A percentile compares a stretch with the other conserved stretches of the same genome.
phyloP scores from a whole-genome alignment of 92 coral and sea anemone species.

The Zoanthus sansibaricus region DNA sequence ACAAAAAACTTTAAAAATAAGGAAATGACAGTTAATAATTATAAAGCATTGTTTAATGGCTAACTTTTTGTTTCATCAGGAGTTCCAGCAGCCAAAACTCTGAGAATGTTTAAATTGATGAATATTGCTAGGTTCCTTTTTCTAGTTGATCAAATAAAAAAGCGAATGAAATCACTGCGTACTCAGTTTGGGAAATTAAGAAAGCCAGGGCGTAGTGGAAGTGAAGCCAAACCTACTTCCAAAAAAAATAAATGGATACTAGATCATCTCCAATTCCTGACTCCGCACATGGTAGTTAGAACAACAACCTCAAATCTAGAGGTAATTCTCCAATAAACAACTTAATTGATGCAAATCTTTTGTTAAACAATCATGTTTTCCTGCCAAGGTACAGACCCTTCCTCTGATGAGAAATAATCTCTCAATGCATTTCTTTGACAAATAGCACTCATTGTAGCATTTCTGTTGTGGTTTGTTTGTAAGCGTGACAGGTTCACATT shows the following conservation, averaged over 20 bases:
- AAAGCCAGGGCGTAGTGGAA: conserved; percentile 11
- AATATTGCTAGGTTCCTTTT: conserved; percentile 8
- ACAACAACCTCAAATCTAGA: conserved; percentile 28
- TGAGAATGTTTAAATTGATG: no score
- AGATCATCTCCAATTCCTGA: conserved; percentile 32
- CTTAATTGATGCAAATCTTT: not conserved
- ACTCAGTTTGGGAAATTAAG: conserved; percentile 5
- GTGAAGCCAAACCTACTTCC: conserved; percentile 16
- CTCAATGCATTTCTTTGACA: conserved; percentile 9
- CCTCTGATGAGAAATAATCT: conserved; percentile 23
- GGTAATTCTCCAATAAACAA: conserved; percentile 7
- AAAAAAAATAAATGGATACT: conserved; percentile 13
- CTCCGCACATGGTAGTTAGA: conserved; percentile 21
- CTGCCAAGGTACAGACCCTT: conserved; percentile 30
- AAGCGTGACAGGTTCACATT: conserved; percentile 6
- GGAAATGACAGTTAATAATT: no score
- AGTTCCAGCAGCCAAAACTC: no score
- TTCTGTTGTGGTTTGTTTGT: not conserved
- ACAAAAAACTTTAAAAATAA: no score
- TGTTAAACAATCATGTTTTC: conserved; percentile 23
- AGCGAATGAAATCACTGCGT: not conserved
- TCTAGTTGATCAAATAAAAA: conserved; percentile 11
- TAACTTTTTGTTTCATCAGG: no score
- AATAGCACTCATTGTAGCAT: conserved; percentile 4
- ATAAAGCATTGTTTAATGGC: no score